Conservation (phyloP, 2,797 vertebrate species). For the Centroberyx gerrardi region DNA sequence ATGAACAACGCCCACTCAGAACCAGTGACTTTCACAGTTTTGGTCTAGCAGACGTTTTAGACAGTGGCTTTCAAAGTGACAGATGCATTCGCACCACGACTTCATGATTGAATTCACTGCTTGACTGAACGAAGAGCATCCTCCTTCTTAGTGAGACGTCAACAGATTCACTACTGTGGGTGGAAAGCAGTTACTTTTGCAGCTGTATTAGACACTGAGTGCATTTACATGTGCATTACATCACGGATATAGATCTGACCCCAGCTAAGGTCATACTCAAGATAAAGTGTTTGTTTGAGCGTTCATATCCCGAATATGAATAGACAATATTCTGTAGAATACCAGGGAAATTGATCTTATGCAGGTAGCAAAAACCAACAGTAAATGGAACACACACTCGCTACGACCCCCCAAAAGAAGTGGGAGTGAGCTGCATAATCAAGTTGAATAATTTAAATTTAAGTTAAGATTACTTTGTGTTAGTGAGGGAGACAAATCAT, state of each 20-base stretch:
- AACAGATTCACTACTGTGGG: too few relatives aligned
- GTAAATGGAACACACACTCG: too few relatives aligned
- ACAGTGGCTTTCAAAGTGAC: not conserved
- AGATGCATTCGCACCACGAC: not conserved
- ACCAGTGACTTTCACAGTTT: conserved; percentile 2
- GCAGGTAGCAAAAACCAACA: too few relatives aligned
- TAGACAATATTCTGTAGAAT: too few relatives aligned
- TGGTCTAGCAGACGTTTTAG: not conserved
- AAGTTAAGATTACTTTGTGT: conserved; percentile 25
- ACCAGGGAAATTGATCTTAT: too few relatives aligned
- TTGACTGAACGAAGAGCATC: not conserved
- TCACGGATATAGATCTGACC: not conserved
- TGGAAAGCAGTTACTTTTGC: too few relatives aligned
- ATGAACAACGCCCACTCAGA: not conserved
- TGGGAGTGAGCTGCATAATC: not conserved
- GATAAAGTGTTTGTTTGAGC: not conserved
- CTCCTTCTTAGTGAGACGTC: too few relatives aligned
- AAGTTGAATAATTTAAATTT: conserved; percentile 52
- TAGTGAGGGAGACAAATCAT: not conserved
- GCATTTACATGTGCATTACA: not conserved
- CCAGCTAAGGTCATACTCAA: not conserved
- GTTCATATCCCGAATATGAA: not conserved
- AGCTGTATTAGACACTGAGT: not conserved
- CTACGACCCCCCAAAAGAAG: too few relatives aligned
- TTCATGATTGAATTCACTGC: not conserved